Percentiles rank a stretch among this genome's conserved stretches.
Conservation (phyloP, 2,797 vertebrate species). For the Darevskia nairensis region DNA sequence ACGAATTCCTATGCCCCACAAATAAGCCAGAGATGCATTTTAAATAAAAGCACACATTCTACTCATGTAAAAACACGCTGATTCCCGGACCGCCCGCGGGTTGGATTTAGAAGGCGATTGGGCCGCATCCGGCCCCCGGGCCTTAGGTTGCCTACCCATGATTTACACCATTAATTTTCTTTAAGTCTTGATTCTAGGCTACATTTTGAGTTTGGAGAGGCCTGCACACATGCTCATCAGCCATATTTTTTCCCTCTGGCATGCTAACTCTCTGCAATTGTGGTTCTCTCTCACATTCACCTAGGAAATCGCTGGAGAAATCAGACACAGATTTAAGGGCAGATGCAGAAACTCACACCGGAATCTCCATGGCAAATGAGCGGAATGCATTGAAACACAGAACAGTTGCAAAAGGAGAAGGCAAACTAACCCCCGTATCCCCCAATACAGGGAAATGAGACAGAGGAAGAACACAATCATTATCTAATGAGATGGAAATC, state of each 20-base stretch:
- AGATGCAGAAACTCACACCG: background rate
- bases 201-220: background rate
- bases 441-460: background rate
- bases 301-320: background rate
- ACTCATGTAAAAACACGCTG: too few relatives aligned
- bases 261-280: background rate
- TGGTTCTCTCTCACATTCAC: background rate
- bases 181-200: background rate
- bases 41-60: too few relatives aligned
- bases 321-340: background rate
- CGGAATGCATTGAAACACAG: background rate
- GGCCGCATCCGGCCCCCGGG: too few relatives aligned
- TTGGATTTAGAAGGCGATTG: too few relatives aligned
- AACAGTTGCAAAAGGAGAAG: background rate
- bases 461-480: background rate
- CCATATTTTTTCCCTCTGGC: background rate
- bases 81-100: rapidly evolving
- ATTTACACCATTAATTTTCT: background rate
- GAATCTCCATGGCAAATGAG: background rate
- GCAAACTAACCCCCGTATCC: background rate
- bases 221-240: background rate
- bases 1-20: too few relatives aligned
- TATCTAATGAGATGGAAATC: background rate
- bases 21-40: too few relatives aligned
- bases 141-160: too few relatives aligned